These are phyloP conservation scores for Pangasianodon gigas DNA, from an alignment of 2,113 vertebrate species.

Conservation along the genomic window DNA sequence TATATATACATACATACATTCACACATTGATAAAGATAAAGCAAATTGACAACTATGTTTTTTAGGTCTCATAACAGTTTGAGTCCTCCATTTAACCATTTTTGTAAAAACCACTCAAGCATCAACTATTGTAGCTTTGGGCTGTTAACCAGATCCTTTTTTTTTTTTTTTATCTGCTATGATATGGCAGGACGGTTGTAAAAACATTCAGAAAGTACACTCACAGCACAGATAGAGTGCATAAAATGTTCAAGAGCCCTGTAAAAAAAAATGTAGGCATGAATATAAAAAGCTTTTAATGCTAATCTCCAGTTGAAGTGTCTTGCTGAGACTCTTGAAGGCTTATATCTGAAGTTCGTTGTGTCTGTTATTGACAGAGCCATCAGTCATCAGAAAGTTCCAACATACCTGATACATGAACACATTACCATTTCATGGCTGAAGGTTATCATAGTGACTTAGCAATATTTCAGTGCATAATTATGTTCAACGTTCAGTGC, in stretches of 20 bases:
- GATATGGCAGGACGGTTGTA: conserved; percentile 13
- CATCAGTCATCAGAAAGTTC: conserved; percentile 48
- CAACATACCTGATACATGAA: conserved; percentile 9
- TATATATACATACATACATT: neutral
- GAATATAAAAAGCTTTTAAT: conserved; percentile 30
- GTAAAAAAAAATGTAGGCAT: conserved; percentile 10
- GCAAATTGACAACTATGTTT: neutral
- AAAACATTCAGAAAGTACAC: conserved; percentile 18
- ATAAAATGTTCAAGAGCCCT: conserved; percentile 16
- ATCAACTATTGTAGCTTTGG: conserved; percentile 1
- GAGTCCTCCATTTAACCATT: neutral
- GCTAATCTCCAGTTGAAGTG: conserved; percentile 17
- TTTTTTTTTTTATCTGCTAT: conserved; percentile 9
- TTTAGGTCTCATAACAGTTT: neutral
- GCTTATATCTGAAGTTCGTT: neutral
- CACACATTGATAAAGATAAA: neutral
- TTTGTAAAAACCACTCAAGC: neutral
- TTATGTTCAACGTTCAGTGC: neutral
- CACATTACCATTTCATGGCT: conserved; percentile 29
- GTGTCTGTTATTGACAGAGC: conserved; percentile 15
- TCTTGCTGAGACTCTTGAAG: neutral
- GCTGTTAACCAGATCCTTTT: neutral
- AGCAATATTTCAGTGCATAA: neutral
- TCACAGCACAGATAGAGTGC: neutral
- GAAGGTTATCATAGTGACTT: conserved; percentile 37